A percentile compares a stretch with the other conserved stretches of the same genome.
Evolutionary conservation across 2,797 vertebrate genomes (phyloP).

Genomic region (Falco concolor): DNA sequence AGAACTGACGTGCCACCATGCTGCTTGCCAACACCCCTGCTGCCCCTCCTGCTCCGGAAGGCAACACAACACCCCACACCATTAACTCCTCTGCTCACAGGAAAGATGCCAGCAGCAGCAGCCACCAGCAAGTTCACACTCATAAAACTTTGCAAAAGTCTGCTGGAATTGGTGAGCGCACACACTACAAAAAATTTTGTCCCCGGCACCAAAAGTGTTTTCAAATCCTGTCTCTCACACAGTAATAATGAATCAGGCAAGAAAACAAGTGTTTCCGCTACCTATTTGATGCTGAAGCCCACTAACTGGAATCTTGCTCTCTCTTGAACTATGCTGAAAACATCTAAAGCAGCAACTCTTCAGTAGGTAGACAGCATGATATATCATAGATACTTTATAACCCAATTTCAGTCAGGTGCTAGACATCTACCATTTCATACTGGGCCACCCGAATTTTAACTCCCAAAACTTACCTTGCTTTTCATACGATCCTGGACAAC

Average conservation of each 20-base stretch:
- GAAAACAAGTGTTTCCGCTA: neutral
- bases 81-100: neutral
- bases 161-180: neutral
- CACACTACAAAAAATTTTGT: neutral
- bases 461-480: neutral
- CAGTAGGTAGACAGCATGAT: neutral
- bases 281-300: neutral
- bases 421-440: neutral
- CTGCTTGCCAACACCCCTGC: neutral
- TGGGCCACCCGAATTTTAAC: neutral
- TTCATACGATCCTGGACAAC: neutral
- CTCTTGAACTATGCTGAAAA: neutral
- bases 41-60: neutral
- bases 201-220: neutral
- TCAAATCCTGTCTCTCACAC: neutral
- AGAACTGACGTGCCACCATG: neutral
- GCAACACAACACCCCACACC: neutral
- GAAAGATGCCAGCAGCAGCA: neutral
- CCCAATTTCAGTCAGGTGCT: neutral
- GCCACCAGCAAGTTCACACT: neutral
- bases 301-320: neutral
- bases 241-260: neutral
- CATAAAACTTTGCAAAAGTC: neutral
- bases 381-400: neutral
- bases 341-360: neutral